Conservation (phyloP, 1,140 invertebrate genomes). For the Samia ricini region DNA sequence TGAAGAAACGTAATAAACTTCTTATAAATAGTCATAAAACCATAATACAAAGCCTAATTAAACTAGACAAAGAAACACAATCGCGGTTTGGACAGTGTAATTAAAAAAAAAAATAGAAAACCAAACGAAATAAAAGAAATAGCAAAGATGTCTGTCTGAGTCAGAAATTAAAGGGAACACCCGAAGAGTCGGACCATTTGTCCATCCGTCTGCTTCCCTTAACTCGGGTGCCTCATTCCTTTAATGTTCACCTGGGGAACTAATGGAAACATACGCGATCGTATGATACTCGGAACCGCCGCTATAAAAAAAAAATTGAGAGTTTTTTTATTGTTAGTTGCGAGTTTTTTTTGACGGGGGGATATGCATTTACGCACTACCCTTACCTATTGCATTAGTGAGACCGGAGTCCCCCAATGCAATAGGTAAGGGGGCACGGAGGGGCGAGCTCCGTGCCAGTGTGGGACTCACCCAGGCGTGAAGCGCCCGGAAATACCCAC, state of each 20-base stretch:
- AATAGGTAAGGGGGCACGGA: too few relatives aligned
- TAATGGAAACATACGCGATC: constrained; percentile 6
- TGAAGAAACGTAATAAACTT: not conserved
- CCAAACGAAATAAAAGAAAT: constrained; percentile 16
- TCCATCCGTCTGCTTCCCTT: constrained; percentile 28
- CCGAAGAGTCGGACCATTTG: constrained; percentile 25
- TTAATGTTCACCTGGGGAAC: constrained; percentile 37
- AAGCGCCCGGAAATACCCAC: too few relatives aligned
- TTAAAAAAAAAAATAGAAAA: not conserved
- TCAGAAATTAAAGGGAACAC: constrained; percentile 19
- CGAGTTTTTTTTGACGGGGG: too few relatives aligned
- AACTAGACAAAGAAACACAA: not conserved
- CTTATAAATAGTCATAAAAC: not conserved
- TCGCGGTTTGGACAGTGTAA: not conserved
- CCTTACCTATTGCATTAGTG: too few relatives aligned
- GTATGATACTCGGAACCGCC: not conserved
- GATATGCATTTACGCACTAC: too few relatives aligned
- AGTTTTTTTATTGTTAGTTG: too few relatives aligned
- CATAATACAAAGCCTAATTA: not conserved
- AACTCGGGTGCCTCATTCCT: constrained; percentile 28
- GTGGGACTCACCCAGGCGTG: too few relatives aligned
- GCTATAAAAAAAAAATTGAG: not conserved
- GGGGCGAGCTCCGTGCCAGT: too few relatives aligned
- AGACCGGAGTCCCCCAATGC: too few relatives aligned
- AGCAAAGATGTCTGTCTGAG: constrained; percentile 12